Conservation (phyloP, 2,113 vertebrate genomes). For the Acrocephalus arundinaceus region DNA sequence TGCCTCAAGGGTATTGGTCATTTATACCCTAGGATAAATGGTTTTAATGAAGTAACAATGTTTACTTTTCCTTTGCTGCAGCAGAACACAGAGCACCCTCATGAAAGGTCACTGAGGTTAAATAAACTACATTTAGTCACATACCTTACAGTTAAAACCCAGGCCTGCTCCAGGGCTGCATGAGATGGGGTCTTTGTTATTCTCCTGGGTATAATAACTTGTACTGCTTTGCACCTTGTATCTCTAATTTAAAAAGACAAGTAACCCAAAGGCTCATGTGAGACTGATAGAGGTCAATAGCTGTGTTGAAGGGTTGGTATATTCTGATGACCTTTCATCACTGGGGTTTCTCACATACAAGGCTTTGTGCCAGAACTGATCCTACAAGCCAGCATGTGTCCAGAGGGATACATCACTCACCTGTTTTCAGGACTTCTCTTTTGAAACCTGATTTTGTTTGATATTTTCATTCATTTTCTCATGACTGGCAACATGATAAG, state of each 20-base stretch:
- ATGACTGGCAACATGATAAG: not conserved
- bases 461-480: not conserved
- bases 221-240: not conserved
- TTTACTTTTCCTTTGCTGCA: slow-evolving; percentile 45
- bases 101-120: slow-evolving; percentile 41
- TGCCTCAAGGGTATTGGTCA: not conserved
- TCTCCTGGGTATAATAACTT: not conserved
- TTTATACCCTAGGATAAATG: not conserved
- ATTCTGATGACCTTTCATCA: not conserved
- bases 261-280: not conserved
- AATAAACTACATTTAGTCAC: slow-evolving; percentile 47
- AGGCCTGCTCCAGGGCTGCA: not conserved
- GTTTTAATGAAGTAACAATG: slow-evolving; percentile 17
- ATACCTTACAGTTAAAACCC: not conserved
- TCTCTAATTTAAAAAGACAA: not conserved
- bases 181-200: not conserved
- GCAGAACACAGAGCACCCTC: not conserved
- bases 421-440: not conserved
- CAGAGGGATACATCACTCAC: not conserved
- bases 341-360: not conserved
- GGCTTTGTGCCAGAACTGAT: not conserved
- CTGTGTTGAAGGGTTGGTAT: not conserved
- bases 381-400: not conserved
- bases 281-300: not conserved
- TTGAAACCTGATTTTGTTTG: not conserved